Percentiles rank a stretch among this genome's conserved stretches.
Evolutionary conservation across 2,113 vertebrate genomes (phyloP).

Genomic region (Lota lota): DNA sequence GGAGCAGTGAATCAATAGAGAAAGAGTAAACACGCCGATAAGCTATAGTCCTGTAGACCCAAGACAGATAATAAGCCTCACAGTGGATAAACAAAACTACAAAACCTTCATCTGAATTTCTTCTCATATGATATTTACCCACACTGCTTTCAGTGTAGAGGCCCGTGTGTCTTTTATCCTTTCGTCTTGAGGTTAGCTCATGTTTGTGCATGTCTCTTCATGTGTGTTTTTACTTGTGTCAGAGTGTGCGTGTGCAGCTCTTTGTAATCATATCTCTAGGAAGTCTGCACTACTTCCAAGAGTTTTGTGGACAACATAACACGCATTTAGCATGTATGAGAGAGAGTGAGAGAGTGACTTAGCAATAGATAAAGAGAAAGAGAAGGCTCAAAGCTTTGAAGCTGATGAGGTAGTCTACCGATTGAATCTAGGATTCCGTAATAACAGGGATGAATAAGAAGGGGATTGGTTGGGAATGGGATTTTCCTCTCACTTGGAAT

Average conservation of each 20-base stretch:
- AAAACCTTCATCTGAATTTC: too few species aligned
- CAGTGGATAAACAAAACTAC: too few species aligned
- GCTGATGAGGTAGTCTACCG: constrained; percentile 41
- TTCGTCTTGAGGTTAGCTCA: neutral
- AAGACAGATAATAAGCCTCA: constrained; percentile 12
- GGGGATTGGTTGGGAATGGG: constrained; percentile 45
- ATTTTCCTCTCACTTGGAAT: constrained; percentile 52
- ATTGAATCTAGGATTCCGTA: constrained; percentile 56
- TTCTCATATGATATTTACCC: too few species aligned
- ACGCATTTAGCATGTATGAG: constrained; percentile 37
- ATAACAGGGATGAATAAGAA: constrained; percentile 56
- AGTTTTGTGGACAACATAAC: constrained; percentile 13
- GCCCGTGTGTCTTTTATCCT: neutral
- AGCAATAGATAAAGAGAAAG: neutral
- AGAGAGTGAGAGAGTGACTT: neutral
- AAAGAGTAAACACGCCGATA: constrained; percentile 25
- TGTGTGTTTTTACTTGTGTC: constrained; percentile 2
- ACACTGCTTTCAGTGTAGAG: neutral
- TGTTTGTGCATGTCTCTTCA: neutral
- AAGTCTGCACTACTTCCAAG: constrained; percentile 50
- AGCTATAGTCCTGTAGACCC: constrained; percentile 30
- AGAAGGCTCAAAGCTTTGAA: constrained; percentile 42
- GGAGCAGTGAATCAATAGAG: too few species aligned
- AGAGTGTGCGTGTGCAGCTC: constrained; percentile 30
- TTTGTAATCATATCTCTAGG: constrained; percentile 54